Evolutionary conservation across 1,140 invertebrate species (phyloP), one percentile per base, ranked within the genome.

Genomic region (Drosophila lacertosa): DNA sequence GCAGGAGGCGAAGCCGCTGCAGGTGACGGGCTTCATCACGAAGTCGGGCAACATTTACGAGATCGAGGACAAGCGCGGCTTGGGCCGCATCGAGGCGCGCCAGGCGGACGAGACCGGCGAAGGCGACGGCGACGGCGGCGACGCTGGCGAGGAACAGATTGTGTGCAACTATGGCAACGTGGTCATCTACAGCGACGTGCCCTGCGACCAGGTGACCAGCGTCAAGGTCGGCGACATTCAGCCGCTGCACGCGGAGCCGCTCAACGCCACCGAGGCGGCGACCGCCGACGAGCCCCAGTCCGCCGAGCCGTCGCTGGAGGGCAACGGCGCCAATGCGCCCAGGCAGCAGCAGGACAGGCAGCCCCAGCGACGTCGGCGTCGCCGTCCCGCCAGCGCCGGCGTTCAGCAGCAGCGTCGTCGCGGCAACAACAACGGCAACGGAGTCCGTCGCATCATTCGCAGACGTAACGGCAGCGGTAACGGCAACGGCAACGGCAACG

Each of bases 181-280:
- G 22, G 89, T 90, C 4, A 83, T 90, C 62, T 90, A 90, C 65
- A 90, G 89, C 50, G 89, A 90, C 53, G 89, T 90, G 29, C 89
- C 89, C 51, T 90, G 89, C 48, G 81, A 90, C 3, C 35, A 90
- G 59, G 89, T 90, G n/a, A 82, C 72, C 51, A 76, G 62, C 18
- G 76, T 90, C 0, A 70, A 74, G 3, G 70, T 90, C 3, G 79
- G 84, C 11, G 75, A 72, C 9, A 51, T 89, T 10, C 77, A 77
- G 53, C 58, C 54, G 6, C 20, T 68, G 7, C 44, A 70, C 40
- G 7, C n/a, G 4, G 10, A 65, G 11, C 33, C 3, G 26, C 20
- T 22, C 2, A 4, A 2, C 2, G 20, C 20, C 20, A 22, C 20
- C 20, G 20, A 22, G 20, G 20, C 20, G 20, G 20, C 20, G 20